Evolutionary conservation across 2,113 vertebrate genomes (phyloP), one percentile per base, ranked within the genome.

Genomic region (Aphyosemion australe): DNA sequence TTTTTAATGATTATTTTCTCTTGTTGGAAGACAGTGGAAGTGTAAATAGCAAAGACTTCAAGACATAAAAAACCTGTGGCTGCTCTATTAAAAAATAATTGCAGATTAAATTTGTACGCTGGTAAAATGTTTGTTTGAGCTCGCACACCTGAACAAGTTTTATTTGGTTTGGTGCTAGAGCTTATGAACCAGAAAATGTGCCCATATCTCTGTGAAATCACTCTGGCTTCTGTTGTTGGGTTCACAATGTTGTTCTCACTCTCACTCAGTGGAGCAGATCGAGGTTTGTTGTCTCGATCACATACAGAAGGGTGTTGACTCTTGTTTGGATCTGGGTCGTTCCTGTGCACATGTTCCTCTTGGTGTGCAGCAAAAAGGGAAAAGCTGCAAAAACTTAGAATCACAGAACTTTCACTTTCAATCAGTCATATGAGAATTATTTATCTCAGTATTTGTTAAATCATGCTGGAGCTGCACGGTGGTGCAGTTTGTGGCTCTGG

Each of bases 161-260:
- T 78, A 69, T 77, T 71, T 78, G 68, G 56, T 83, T 65, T 61
- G 58, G 64, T 60, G 60, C 65, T 59, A 65, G 50, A 47, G 48
- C 65, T 84, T 78, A 76, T 39, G 47, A 74, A 78, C 71, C 69
- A 74, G 72, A 86, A 86, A 86, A 82, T 66, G 64, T 80, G 74
- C 66, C 72, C 66, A 68, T 69, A 75, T 77, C 76, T 81, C 74
- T 61, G 69, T 85, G 78, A 76, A 82, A 82, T 85, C 71, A 37
- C 34, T 5, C 32, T 32, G 4, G 34, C 34, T 37, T 37, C 34
- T 69, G 73, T 56, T 61, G 50, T 54, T 57, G 58, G 65, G 67
- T 71, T 78, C 49, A 48, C 76, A 71, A 13, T 42, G 69, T 76
- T 15, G 21, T 53, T 37, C 34, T 8, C 34, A 43, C 34, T 65